These are phyloP conservation scores for Stenodera caucasica DNA, from an alignment of 2,888 invertebrate genomes.

Conservation along the genomic window DNA sequence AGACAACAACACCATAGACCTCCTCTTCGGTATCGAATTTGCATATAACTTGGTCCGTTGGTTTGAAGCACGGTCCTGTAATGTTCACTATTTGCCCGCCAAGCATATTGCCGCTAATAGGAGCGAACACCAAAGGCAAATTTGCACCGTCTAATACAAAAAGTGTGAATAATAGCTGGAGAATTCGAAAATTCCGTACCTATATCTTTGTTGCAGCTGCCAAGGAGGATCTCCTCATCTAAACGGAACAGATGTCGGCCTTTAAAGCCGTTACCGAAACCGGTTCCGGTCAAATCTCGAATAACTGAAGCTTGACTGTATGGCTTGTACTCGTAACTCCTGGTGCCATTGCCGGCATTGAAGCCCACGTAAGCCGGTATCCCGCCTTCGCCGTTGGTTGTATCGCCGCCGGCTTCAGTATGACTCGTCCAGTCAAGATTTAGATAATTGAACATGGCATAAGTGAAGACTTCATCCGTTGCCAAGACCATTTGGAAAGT, in stretches of 20 bases:
- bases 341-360: conserved; percentile 94
- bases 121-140: conserved; percentile 83
- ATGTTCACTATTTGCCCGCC: conserved; percentile 96
- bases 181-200: conserved; percentile 56
- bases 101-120: conserved; percentile 96
- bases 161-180: no score
- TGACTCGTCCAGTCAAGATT: conserved; percentile 89
- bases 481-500: conserved; percentile 94
- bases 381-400: conserved; percentile 83
- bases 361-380: conserved; percentile 90
- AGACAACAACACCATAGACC: conserved; percentile 75
- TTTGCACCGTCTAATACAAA: conserved; percentile 70
- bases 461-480: conserved; percentile 92
- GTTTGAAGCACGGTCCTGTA: conserved; percentile 91
- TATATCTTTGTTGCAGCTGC: conserved; percentile 89
- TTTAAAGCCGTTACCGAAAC: conserved; percentile 84
- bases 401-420: conserved; percentile 89
- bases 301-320: conserved; percentile 87
- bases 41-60: conserved; percentile 75
- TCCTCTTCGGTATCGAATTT: conserved; percentile 77
- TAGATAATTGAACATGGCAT: conserved; percentile 93
- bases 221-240: conserved; percentile 91
- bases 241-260: conserved; percentile 94
- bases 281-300: conserved; percentile 79
- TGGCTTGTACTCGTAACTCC: conserved; percentile 83